Percentiles rank a stretch among this genome's conserved stretches.
Conservation (phyloP, 2,888 invertebrate species). For the Campopleginae sp. region DNA sequence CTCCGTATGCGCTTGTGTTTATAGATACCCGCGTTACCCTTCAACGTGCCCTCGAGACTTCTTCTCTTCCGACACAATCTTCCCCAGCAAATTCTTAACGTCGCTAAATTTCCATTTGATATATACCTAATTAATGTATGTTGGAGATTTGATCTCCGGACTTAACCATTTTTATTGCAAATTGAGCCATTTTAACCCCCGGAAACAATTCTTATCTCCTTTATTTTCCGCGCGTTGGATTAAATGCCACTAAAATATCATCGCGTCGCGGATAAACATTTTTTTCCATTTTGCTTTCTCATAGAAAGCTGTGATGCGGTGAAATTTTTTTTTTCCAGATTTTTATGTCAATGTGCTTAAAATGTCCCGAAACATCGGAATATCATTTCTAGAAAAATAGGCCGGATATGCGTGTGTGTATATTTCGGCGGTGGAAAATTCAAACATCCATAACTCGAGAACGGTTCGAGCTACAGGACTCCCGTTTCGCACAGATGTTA, state of each 20-base stretch:
- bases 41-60: constrained; percentile 29
- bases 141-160: not conserved
- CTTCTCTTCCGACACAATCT: constrained; percentile 16
- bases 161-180: not conserved
- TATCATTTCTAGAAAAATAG: too few species aligned
- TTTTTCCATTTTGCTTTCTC: too few species aligned
- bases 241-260: not conserved
- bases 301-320: too few species aligned
- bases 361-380: too few species aligned
- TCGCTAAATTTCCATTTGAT: constrained; percentile 11
- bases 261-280: not conserved
- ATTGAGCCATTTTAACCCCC: not conserved
- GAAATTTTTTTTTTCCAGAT: too few species aligned
- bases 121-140: constrained; percentile 5
- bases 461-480: too few species aligned
- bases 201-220: not conserved
- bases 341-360: too few species aligned
- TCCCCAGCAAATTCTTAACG: constrained; percentile 7
- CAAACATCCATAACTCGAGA: too few species aligned
- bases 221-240: not conserved
- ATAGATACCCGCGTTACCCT: constrained; percentile 4
- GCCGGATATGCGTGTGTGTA: too few species aligned
- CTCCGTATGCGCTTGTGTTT: constrained; percentile 36
- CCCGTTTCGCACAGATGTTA: too few species aligned
- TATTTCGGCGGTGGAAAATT: too few species aligned